Evolutionary conservation across 30 jellyfish, hydroid and myxozoan species (phyloP).

Genomic region (Turritopsis dohrnii): DNA sequence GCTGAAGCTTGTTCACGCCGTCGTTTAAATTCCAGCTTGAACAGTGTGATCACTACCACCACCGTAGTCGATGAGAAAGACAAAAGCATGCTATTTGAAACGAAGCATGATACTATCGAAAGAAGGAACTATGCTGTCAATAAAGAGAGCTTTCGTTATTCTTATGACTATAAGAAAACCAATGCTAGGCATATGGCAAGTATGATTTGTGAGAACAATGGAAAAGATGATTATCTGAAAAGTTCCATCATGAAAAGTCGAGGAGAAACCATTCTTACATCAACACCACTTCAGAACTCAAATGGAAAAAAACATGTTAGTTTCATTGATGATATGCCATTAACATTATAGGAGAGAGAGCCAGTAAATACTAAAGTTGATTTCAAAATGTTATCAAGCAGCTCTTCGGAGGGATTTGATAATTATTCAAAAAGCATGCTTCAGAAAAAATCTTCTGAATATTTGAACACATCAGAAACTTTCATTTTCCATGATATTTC

Average conservation of each 20-base stretch:
- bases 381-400: neutral
- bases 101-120: neutral
- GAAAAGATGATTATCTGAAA: neutral
- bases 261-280: neutral
- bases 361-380: neutral
- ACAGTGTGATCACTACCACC: neutral
- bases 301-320: neutral
- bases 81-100: neutral
- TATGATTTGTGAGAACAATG: too few species aligned
- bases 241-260: neutral
- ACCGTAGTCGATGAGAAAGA: neutral
- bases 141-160: neutral
- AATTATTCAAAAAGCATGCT: neutral
- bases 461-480: neutral
- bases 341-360: neutral
- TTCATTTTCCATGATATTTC: slow-evolving; percentile 15
- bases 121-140: neutral
- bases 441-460: neutral
- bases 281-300: neutral
- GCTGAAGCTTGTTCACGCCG: neutral
- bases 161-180: neutral
- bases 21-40: neutral
- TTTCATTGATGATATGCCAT: neutral
- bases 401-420: neutral
- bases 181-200: neutral